These are phyloP conservation scores for Globodera ellingtonae DNA, from an alignment of 1,140 invertebrate genomes.

Conservation along the genomic window DNA sequence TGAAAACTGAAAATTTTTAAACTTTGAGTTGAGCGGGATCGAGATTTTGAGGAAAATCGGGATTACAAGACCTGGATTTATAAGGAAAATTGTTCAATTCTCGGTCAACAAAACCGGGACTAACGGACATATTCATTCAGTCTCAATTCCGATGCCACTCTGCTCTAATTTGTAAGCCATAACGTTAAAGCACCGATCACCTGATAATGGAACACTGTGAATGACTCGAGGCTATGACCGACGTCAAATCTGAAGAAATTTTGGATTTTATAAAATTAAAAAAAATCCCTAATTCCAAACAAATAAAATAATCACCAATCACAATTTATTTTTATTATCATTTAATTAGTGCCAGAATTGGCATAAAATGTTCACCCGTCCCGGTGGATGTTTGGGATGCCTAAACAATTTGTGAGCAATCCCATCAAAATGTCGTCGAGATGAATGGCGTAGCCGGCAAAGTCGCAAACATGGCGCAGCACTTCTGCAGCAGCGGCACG, in stretches of 20 bases:
- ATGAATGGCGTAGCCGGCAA: conserved; percentile 55
- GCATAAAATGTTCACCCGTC: conserved; percentile 57
- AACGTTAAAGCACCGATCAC: background rate
- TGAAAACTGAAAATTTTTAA: conserved; percentile 12
- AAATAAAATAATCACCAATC: background rate
- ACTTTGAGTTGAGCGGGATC: background rate
- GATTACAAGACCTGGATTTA: too few relatives aligned
- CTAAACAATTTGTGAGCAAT: conserved; percentile 57
- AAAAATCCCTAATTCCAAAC: background rate
- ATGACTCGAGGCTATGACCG: conserved; percentile 43
- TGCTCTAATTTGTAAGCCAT: too few relatives aligned
- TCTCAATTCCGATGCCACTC: background rate
- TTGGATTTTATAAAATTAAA: background rate
- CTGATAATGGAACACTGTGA: conserved; percentile 65
- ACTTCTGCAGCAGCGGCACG: conserved; percentile 46
- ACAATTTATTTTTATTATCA: too few relatives aligned
- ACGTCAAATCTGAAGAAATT: conserved; percentile 23
- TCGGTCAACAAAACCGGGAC: too few relatives aligned
- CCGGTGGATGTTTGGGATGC: conserved; percentile 53
- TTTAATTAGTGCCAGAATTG: background rate
- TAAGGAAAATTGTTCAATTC: too few relatives aligned
- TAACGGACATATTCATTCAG: background rate
- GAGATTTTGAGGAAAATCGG: too few relatives aligned
- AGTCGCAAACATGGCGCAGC: conserved; percentile 56
- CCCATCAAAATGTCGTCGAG: conserved; percentile 64